These are phyloP conservation scores for Rhagoletis zephyria DNA, from an alignment of 1,140 invertebrate genomes.

Conservation along the genomic window DNA sequence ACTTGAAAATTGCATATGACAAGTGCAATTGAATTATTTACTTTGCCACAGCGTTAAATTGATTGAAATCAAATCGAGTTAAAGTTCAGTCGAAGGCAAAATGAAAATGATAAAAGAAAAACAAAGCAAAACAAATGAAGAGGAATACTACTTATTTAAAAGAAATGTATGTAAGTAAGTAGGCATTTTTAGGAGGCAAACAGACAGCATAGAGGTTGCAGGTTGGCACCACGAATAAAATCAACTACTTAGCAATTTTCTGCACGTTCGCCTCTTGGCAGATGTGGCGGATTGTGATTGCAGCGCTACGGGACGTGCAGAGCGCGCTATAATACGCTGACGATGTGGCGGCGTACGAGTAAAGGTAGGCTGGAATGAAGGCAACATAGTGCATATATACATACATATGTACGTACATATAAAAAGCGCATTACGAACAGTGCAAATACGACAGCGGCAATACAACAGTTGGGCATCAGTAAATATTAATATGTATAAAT, in stretches of 20 bases:
- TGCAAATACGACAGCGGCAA: slow-evolving; percentile 11
- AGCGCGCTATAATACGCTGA: not conserved
- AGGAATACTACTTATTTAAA: slow-evolving; percentile 25
- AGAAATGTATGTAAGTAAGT: slow-evolving; percentile 7
- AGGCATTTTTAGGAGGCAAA: not conserved
- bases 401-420: too few relatives aligned
- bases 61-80: slow-evolving; percentile 54
- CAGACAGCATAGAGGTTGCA: slow-evolving; percentile 39
- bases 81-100: slow-evolving; percentile 54
- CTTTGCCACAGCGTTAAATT: slow-evolving; percentile 53
- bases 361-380: slow-evolving; percentile 19
- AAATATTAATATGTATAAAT: not conserved
- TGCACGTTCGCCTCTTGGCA: slow-evolving; percentile 54
- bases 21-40: slow-evolving; percentile 58
- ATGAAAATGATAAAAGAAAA: slow-evolving; percentile 14
- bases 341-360: slow-evolving; percentile 14
- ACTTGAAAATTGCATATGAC: slow-evolving; percentile 34
- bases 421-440: not conserved
- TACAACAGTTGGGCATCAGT: slow-evolving; percentile 22
- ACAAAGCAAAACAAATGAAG: slow-evolving; percentile 41
- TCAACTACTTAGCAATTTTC: slow-evolving; percentile 52
- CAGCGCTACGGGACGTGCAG: slow-evolving; percentile 45
- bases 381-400: too few relatives aligned
- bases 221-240: slow-evolving; percentile 42
- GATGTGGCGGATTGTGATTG: slow-evolving; percentile 48